Evolutionary conservation across 2,888 invertebrate genomes (phyloP).

Genomic region (Mythimna albipuncta): DNA sequence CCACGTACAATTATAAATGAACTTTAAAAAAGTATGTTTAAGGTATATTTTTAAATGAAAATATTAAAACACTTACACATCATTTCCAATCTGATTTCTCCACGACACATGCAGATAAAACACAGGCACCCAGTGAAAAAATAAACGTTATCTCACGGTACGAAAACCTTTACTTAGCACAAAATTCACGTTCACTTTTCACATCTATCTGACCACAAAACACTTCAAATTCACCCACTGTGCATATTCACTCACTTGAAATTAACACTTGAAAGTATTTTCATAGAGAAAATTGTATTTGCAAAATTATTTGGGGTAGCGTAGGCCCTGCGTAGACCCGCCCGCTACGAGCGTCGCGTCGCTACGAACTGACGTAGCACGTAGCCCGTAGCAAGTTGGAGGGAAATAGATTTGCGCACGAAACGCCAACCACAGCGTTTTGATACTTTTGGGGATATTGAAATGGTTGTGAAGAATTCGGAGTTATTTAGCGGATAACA

Average conservation of each 20-base stretch:
- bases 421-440: constrained; percentile 46
- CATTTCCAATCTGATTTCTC: constrained; percentile 54
- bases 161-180: constrained; percentile 36
- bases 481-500: constrained; percentile 1
- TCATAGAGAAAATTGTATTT: constrained; percentile 74
- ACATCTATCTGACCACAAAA: constrained; percentile 27
- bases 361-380: constrained; percentile 85
- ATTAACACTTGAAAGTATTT: constrained; percentile 65
- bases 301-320: constrained; percentile 65
- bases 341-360: constrained; percentile 66
- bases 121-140: constrained; percentile 60
- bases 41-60: not conserved
- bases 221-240: constrained; percentile 36
- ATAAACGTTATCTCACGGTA: constrained; percentile 65
- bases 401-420: constrained; percentile 77
- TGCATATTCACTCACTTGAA: constrained; percentile 18
- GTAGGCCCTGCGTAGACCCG: constrained; percentile 69
- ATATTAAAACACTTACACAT: constrained; percentile 68
- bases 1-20: not conserved
- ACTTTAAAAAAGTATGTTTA: not conserved
- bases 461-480: constrained; percentile 11
- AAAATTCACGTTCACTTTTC: constrained; percentile 55
- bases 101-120: constrained; percentile 61
- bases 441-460: constrained; percentile 52
- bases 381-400: constrained; percentile 71